These are phyloP conservation scores for Lasioglossum marginatum DNA, from an alignment of 2,888 invertebrate species.

Conservation along the genomic window DNA sequence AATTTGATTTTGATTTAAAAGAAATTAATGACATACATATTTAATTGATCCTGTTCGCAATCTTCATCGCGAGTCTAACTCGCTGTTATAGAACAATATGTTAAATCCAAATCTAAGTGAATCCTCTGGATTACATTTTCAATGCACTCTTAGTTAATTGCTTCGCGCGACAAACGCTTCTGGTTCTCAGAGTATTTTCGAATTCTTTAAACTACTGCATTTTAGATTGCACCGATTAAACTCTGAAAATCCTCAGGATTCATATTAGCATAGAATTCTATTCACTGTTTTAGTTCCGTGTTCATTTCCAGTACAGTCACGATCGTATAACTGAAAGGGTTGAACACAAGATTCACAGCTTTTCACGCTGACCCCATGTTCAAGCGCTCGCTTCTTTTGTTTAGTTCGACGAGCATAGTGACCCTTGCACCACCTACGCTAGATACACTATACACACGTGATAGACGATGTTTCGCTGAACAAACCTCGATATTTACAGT, in stretches of 20 bases:
- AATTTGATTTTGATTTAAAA: background rate
- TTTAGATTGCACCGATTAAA: background rate
- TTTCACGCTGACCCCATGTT: slow-evolving; percentile 44
- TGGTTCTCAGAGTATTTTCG: no score
- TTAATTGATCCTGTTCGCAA: background rate
- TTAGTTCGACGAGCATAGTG: slow-evolving; percentile 43
- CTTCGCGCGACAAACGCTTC: no score
- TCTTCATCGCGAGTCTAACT: background rate
- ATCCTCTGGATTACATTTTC: background rate
- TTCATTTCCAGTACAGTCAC: background rate
- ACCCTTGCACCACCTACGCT: slow-evolving; percentile 49
- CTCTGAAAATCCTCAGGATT: background rate
- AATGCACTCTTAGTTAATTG: background rate
- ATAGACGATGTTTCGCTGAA: slow-evolving; percentile 31
- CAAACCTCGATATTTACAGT: slow-evolving; percentile 8
- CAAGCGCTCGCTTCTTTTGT: slow-evolving; percentile 51
- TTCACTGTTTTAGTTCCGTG: background rate
- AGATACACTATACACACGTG: slow-evolving; percentile 43
- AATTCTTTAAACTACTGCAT: no score
- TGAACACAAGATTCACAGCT: slow-evolving; percentile 52
- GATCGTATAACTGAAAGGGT: slow-evolving; percentile 51
- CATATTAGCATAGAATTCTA: background rate
- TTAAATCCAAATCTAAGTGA: background rate
- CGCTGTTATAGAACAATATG: background rate
- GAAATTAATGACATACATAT: background rate